phyloP scores from a whole-genome alignment of 2,888 invertebrate genomes.

The Aelia acuminata region DNA sequence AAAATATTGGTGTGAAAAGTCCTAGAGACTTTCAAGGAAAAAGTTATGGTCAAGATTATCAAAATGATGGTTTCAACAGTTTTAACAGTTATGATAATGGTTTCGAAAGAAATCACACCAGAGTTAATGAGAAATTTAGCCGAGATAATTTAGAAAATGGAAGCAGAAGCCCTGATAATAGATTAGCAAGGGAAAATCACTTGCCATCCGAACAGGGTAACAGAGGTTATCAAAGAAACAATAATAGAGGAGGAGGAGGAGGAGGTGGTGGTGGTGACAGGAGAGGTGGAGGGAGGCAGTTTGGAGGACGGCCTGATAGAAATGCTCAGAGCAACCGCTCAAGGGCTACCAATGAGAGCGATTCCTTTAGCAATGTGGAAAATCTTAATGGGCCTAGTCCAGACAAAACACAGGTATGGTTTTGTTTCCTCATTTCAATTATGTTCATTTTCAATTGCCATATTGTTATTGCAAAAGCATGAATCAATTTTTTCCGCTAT shows the following conservation, averaged over 20 bases:
- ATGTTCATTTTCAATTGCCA: not conserved
- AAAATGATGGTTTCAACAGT: not conserved
- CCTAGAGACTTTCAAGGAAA: conserved; percentile 6
- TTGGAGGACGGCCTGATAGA: conserved; percentile 8
- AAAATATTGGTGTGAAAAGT: not conserved
- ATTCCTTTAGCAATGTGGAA: not conserved
- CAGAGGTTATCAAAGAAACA: not conserved
- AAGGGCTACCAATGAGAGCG: not conserved
- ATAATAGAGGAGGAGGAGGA: not conserved
- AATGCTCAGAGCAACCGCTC: not conserved
- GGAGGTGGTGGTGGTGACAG: not conserved
- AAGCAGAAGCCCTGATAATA: conserved; percentile 32
- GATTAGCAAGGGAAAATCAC: not conserved
- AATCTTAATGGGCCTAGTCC: not conserved
- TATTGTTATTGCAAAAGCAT: too few species aligned
- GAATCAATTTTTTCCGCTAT: too few species aligned
- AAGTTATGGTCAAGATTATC: not conserved
- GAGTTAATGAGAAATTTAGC: not conserved
- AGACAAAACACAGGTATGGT: not conserved
- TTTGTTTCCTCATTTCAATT: not conserved
- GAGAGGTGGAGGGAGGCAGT: not conserved
- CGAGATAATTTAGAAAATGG: not conserved
- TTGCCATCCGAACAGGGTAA: not conserved
- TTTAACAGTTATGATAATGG: not conserved
- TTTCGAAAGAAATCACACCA: not conserved